Evolutionary conservation across 2,113 vertebrate species (phyloP).

Genomic region (Kryptolebias marmoratus): DNA sequence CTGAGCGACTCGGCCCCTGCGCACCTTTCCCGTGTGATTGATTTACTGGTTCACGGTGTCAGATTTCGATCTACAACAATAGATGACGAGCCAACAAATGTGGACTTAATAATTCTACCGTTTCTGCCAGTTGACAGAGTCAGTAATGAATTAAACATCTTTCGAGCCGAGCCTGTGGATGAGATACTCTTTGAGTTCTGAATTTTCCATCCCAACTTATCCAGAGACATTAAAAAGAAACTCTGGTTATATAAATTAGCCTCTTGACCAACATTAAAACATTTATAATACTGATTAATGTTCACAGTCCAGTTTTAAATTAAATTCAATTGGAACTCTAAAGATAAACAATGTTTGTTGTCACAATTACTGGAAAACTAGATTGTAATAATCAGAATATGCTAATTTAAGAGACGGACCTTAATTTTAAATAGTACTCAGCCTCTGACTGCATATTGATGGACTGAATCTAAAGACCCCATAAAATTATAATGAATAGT

Average conservation of each 20-base stretch:
- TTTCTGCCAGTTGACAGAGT: neutral
- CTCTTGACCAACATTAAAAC: too few species aligned
- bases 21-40: neutral
- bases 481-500: neutral
- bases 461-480: neutral
- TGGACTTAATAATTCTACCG: neutral
- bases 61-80: neutral
- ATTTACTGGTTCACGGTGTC: neutral
- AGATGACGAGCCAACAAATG: neutral
- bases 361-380: neutral
- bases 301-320: too few species aligned
- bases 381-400: neutral
- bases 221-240: too few species aligned
- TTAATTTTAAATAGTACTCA: neutral
- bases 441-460: neutral
- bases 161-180: neutral
- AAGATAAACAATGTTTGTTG: too few species aligned
- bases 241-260: too few species aligned
- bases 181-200: too few species aligned
- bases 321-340: too few species aligned
- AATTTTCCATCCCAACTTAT: too few species aligned
- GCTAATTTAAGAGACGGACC: neutral
- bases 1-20: neutral
- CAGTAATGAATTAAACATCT: neutral
- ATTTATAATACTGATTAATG: too few species aligned